Evolutionary conservation across 1,140 invertebrate species (phyloP).

Genomic region (Ips nitidus): DNA sequence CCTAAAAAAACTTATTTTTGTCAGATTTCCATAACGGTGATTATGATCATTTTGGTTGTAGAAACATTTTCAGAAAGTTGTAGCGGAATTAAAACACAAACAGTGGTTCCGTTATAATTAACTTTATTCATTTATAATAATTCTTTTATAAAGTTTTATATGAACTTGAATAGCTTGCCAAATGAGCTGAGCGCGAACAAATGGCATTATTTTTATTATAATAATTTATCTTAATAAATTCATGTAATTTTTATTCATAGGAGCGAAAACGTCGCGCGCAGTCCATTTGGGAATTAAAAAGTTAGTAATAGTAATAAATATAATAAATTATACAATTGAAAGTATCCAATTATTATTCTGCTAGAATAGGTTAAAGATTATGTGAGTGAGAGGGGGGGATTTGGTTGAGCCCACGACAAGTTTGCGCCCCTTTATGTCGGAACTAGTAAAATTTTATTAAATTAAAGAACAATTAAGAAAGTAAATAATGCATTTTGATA

Average conservation of each 20-base stretch:
- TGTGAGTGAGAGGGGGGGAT: background rate
- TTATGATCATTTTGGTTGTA: no score
- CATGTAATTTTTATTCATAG: constrained; percentile 42
- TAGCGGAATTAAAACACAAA: background rate
- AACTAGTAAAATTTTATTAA: background rate
- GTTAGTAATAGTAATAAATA: constrained; percentile 47
- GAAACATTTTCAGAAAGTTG: no score
- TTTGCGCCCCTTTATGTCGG: background rate
- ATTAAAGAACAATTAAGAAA: background rate
- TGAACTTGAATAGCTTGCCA: constrained; percentile 51
- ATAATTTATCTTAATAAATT: constrained; percentile 39
- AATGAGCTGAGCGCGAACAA: constrained; percentile 49
- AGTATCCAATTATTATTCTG: constrained; percentile 29
- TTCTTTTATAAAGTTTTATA: constrained; percentile 55
- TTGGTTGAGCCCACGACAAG: background rate
- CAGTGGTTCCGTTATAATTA: constrained; percentile 51
- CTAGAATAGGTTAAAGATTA: constrained; percentile 7
- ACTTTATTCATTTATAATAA: constrained; percentile 53
- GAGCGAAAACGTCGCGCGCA: constrained; percentile 42
- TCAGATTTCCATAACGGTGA: no score
- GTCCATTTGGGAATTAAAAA: constrained; percentile 45
- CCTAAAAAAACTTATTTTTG: no score
- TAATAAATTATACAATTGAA: constrained; percentile 41
- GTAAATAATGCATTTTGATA: no score
- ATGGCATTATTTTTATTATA: constrained; percentile 13